phyloP scores from a whole-genome alignment of 2,113 vertebrate species.

The Ammospiza nelsoni region DNA sequence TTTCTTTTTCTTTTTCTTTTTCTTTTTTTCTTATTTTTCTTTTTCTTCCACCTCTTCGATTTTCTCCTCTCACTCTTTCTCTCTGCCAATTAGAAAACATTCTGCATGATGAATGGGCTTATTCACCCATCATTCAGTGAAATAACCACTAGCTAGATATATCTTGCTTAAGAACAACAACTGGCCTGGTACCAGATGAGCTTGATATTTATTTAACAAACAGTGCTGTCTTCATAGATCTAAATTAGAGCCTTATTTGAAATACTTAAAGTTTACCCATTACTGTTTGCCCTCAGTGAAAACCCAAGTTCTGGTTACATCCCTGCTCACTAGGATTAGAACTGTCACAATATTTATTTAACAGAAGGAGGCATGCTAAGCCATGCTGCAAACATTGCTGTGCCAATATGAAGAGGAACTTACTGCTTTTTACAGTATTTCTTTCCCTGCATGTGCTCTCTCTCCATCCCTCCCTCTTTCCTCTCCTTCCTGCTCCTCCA shows the following conservation, averaged over 20 bases:
- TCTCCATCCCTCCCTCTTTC: not conserved
- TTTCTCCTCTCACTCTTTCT: not conserved
- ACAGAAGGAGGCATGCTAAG: conserved; percentile 66
- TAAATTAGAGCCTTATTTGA: conserved; percentile 67
- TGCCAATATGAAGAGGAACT: conserved; percentile 61
- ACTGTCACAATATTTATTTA: conserved; percentile 78
- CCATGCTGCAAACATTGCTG: conserved; percentile 67
- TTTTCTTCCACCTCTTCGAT: no score
- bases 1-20: no score
- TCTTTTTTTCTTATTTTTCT: rapidly evolving
- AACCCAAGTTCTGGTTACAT: conserved; percentile 68
- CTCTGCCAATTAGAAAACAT: conserved; percentile 5
- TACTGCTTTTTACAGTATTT: conserved; percentile 26
- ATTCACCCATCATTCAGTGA: conserved; percentile 37
- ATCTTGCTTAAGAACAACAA: conserved; percentile 59
- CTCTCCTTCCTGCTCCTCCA: not conserved
- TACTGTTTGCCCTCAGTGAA: conserved; percentile 68
- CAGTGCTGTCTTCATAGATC: conserved; percentile 47
- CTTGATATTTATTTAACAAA: conserved; percentile 69
- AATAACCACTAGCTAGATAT: conserved; percentile 44
- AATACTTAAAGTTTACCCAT: conserved; percentile 63
- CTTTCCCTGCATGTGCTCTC: not conserved
- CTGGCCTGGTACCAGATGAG: conserved; percentile 64
- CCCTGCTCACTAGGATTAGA: conserved; percentile 67
- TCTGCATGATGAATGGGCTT: not conserved